These are phyloP conservation scores for Podiceps cristatus DNA, from an alignment of 2,113 vertebrate species.

Conservation along the genomic window DNA sequence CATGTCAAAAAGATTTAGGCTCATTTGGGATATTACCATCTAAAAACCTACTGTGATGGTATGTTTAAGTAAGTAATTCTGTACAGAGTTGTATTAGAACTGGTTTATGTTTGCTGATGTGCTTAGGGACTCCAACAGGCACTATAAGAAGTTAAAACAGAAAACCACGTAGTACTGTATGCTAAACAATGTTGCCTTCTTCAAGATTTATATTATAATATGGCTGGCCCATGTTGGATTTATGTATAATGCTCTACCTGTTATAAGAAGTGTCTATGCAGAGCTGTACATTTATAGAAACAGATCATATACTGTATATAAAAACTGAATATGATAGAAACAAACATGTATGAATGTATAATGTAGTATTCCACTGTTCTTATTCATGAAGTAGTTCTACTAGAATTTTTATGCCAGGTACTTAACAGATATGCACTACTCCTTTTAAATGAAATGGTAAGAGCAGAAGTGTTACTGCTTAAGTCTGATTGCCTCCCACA, in stretches of 20 bases:
- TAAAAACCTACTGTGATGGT: slow-evolving; percentile 23
- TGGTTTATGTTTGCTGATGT: background rate
- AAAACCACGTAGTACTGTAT: slow-evolving; percentile 27
- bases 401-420: slow-evolving; percentile 73
- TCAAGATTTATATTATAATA: slow-evolving; percentile 70
- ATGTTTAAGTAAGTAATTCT: slow-evolving; percentile 55
- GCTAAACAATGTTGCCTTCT: slow-evolving; percentile 57
- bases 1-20: background rate
- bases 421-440: slow-evolving; percentile 67
- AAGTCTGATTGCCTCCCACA: background rate
- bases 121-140: slow-evolving; percentile 30
- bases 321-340: slow-evolving; percentile 58
- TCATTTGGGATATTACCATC: background rate
- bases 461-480: slow-evolving; percentile 40
- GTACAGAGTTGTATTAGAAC: slow-evolving; percentile 14
- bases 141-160: background rate
- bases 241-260: slow-evolving; percentile 71
- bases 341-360: slow-evolving; percentile 73
- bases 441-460: background rate
- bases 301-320: slow-evolving; percentile 79
- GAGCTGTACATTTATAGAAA: slow-evolving; percentile 80
- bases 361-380: slow-evolving; percentile 69
- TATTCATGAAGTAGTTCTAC: slow-evolving; percentile 50
- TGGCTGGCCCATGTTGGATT: slow-evolving; percentile 85
- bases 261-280: slow-evolving; percentile 53